These are phyloP conservation scores for Drosophila mojavensis DNA, from an alignment of 1,140 invertebrate genomes.

Conservation along the genomic window DNA sequence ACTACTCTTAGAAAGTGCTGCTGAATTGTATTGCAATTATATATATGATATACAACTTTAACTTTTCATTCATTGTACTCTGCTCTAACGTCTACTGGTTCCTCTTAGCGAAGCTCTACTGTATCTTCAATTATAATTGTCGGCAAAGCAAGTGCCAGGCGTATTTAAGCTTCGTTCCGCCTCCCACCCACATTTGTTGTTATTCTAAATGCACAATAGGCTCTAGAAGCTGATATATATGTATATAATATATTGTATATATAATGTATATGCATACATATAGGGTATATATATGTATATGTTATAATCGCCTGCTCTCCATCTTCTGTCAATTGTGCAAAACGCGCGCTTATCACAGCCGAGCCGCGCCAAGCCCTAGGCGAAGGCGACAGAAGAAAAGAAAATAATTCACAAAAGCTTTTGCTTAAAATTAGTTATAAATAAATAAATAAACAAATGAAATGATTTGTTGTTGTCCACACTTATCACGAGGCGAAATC, in stretches of 20 bases:
- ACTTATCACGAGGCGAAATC: constrained; percentile 30
- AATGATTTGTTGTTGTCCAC: constrained; percentile 8
- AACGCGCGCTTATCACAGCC: constrained; percentile 32
- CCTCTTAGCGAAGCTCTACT: background rate
- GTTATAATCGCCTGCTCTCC: background rate
- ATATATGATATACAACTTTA: too few relatives aligned
- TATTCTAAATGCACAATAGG: constrained; percentile 48
- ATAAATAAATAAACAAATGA: constrained; percentile 5
- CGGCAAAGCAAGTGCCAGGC: background rate
- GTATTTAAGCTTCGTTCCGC: background rate
- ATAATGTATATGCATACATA: background rate
- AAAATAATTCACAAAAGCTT: background rate
- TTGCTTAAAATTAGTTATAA: constrained; percentile 35
- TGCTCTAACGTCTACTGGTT: too few relatives aligned
- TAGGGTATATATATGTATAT: constrained; percentile 5
- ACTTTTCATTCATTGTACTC: too few relatives aligned
- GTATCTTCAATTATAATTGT: background rate
- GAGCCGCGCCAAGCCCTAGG: background rate
- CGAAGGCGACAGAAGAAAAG: background rate
- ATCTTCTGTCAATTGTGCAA: constrained; percentile 33
- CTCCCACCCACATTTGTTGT: background rate
- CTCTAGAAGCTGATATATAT: constrained; percentile 12
- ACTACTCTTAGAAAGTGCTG: background rate
- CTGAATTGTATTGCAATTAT: too few relatives aligned
- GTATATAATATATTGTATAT: background rate